These are phyloP conservation scores for Apamea monoglypha DNA, from an alignment of 2,888 invertebrate species.

Conservation along the genomic window DNA sequence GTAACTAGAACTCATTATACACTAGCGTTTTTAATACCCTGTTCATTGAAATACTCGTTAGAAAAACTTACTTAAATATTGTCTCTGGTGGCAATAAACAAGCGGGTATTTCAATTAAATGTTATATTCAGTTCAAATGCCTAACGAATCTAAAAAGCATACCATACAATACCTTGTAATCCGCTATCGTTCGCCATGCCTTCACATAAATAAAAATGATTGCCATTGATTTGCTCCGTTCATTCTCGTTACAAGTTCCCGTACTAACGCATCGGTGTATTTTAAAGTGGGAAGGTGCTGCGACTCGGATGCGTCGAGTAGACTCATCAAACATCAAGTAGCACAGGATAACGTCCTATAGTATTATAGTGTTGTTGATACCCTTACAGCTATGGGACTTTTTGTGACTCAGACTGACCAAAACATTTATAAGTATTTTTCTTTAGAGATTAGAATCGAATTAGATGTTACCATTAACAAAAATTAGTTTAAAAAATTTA, in stretches of 20 bases:
- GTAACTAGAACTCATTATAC: conserved; percentile 40
- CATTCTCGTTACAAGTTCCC: conserved; percentile 73
- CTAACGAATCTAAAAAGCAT: conserved; percentile 5
- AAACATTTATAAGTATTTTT: conserved; percentile 24
- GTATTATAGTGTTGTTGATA: conserved; percentile 54
- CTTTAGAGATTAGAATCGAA: conserved; percentile 31
- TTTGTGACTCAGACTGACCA: conserved; percentile 35
- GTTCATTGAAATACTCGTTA: conserved; percentile 30
- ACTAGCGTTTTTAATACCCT: conserved; percentile 28
- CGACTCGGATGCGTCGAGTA: conserved; percentile 50
- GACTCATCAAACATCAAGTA: conserved; percentile 48
- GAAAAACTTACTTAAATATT: background rate
- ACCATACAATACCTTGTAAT: conserved; percentile 15
- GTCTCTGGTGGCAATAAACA: background rate
- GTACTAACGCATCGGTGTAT: conserved; percentile 72
- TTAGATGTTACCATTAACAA: conserved; percentile 21
- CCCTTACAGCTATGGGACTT: conserved; percentile 38
- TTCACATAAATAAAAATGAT: conserved; percentile 32
- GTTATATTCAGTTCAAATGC: conserved; percentile 6
- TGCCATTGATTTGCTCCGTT: conserved; percentile 59
- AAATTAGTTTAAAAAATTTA: conserved; percentile 1
- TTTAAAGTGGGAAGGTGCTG: conserved; percentile 65
- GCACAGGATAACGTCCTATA: conserved; percentile 48
- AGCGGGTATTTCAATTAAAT: conserved; percentile 38
- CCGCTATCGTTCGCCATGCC: conserved; percentile 48